Evolutionary conservation across 2,797 vertebrate genomes (phyloP).

Genomic region (Rhinoraja longicauda): DNA sequence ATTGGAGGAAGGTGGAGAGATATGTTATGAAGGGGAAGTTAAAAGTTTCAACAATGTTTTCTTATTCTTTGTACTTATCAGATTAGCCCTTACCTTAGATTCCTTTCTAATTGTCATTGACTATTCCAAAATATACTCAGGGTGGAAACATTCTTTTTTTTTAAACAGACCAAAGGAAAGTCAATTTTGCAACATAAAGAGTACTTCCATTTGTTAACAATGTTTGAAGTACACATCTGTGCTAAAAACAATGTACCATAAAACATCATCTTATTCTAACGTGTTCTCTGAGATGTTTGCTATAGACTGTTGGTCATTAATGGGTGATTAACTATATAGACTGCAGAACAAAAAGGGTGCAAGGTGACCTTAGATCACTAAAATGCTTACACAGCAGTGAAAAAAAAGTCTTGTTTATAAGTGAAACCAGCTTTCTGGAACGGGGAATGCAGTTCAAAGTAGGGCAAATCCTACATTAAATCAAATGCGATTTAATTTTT

Average conservation of each 20-base stretch:
- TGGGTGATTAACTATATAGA: constrained; percentile 33
- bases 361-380: constrained; percentile 37
- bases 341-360: constrained; percentile 30
- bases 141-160: background rate
- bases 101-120: background rate
- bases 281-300: constrained; percentile 22
- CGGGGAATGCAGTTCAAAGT: background rate
- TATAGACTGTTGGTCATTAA: constrained; percentile 33
- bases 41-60: background rate
- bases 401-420: constrained; percentile 36
- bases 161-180: background rate
- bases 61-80: background rate
- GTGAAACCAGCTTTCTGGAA: constrained; percentile 37
- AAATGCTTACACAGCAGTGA: constrained; percentile 29
- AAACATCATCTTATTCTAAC: constrained; percentile 9
- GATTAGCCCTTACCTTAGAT: background rate
- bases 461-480: background rate
- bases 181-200: background rate
- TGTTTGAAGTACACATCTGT: background rate
- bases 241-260: constrained; percentile 8
- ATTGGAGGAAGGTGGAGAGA: background rate
- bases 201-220: background rate
- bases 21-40: background rate
- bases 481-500: background rate
- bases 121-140: background rate